Base-by-base conservation (phyloP, 2,888 invertebrate genomes). In the Orchestes rusci region DNA sequence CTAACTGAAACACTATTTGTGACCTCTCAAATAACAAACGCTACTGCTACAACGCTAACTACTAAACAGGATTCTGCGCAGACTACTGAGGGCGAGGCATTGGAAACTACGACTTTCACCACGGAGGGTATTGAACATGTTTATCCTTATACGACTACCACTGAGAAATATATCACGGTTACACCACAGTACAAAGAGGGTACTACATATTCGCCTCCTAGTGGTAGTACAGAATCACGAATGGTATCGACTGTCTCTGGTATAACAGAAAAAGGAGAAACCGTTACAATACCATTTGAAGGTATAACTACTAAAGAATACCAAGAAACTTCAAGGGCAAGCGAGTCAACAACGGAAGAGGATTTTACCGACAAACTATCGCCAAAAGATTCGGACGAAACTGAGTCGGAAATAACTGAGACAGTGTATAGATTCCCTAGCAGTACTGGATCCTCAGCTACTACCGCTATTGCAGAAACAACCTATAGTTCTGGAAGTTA, bases 1-100 rank as follows among this genome's bases (percentile, higher is more conserved):
- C 66, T 67, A 67, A 68, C 65, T 48, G 66, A 67, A 63, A 65
- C 63, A 60, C 60, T 60, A 61, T 56, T 57, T 51, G 58, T 58
- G 59, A 57, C 54, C 51, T 45, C 58, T 56, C 59, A 58, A 60
- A 60, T 59, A 59, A 61, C 60, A 54, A 60, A 56, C 49, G 57
- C 58, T 58, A 56, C 59, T 55, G 57, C 60, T 59, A 59, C 58
- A 55, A 59, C 56, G 54, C 54, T 59, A 60, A 60, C 59, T 55
- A 36, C 51, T 52, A 57, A 53, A n/a, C n/a, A n/a, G n/a, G n/a
- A n/a, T n/a, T n/a, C n/a, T n/a, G n/a, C n/a, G n/a, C n/a, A n/a
- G n/a, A 47, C 43, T 32, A 42, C 39, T 16, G 37, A 16, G 18
- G 23, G 23, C 10, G 42, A 39, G 39, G 36, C 43, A 43, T 46